Evolutionary conservation across 2,888 invertebrate species (phyloP).

Genomic region (Andrena praecox): DNA sequence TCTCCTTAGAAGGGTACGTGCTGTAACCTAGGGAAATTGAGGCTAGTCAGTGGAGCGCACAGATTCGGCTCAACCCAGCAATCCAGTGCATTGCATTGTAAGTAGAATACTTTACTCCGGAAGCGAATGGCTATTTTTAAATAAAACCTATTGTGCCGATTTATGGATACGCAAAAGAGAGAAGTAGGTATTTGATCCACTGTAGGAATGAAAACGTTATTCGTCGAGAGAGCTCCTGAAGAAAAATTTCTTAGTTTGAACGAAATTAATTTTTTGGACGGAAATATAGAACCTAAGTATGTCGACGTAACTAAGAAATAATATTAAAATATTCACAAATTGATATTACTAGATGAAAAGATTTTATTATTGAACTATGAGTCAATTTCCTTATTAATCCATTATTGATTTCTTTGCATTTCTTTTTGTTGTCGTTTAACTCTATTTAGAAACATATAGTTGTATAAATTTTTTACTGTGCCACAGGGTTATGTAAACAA

Average conservation of each 20-base stretch:
- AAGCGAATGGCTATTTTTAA: constrained; percentile 24
- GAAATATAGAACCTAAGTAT: too few relatives aligned
- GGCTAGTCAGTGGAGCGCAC: constrained; percentile 72
- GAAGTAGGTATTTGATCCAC: not conserved
- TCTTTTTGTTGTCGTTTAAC: too few relatives aligned
- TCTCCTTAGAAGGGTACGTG: constrained; percentile 64
- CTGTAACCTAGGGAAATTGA: constrained; percentile 74
- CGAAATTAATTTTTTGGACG: not conserved
- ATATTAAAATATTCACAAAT: not conserved
- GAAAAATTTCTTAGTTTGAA: not conserved
- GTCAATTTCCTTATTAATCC: too few relatives aligned
- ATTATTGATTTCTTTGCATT: too few relatives aligned
- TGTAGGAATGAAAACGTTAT: not conserved
- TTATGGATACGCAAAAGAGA: not conserved
- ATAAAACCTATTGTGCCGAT: constrained; percentile 17
- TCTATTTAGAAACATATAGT: too few relatives aligned
- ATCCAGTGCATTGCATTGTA: constrained; percentile 63
- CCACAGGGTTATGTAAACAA: too few relatives aligned
- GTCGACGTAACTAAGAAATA: too few relatives aligned
- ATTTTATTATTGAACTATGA: too few relatives aligned
- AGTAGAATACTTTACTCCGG: constrained; percentile 30
- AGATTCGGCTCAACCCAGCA: constrained; percentile 63
- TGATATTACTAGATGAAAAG: not conserved
- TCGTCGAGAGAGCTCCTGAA: not conserved
- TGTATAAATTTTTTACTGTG: too few relatives aligned